Evolutionary conservation across 53 echinoderm and acorn worm species (phyloP).

Genomic region (Astropecten irregularis): DNA sequence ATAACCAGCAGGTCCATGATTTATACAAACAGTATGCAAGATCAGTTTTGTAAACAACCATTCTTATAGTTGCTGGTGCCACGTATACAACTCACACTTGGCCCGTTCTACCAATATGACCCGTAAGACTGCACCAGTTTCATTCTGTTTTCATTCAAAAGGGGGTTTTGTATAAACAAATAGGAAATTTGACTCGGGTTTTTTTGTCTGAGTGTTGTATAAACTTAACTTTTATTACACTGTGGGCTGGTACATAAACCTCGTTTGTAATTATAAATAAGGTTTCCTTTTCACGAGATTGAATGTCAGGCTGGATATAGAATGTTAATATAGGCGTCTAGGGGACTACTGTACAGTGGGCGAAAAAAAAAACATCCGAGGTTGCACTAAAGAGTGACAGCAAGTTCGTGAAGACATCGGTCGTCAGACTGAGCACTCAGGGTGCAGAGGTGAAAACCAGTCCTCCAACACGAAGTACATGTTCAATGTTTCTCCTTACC

Average conservation of each 20-base stretch:
- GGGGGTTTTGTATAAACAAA: slow-evolving; percentile 28
- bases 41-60: slow-evolving; percentile 38
- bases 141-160: neutral
- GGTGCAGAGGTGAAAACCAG: no score
- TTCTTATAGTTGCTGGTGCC: neutral
- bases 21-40: neutral
- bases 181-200: slow-evolving; percentile 3
- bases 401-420: no score
- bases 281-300: neutral
- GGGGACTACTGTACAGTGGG: neutral
- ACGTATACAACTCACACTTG: no score
- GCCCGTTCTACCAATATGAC: no score
- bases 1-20: neutral
- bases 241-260: neutral
- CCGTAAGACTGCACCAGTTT: neutral
- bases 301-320: slow-evolving; percentile 23
- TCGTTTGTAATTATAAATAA: slow-evolving; percentile 29
- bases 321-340: slow-evolving; percentile 47
- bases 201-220: slow-evolving; percentile 15
- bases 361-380: no score
- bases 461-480: no score
- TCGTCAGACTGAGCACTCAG: no score
- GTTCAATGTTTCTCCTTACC: no score
- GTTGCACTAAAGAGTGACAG: no score
- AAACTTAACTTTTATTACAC: slow-evolving; percentile 20